Evolutionary conservation across 2,113 vertebrate species (phyloP).

Genomic region (Raja brachyura): DNA sequence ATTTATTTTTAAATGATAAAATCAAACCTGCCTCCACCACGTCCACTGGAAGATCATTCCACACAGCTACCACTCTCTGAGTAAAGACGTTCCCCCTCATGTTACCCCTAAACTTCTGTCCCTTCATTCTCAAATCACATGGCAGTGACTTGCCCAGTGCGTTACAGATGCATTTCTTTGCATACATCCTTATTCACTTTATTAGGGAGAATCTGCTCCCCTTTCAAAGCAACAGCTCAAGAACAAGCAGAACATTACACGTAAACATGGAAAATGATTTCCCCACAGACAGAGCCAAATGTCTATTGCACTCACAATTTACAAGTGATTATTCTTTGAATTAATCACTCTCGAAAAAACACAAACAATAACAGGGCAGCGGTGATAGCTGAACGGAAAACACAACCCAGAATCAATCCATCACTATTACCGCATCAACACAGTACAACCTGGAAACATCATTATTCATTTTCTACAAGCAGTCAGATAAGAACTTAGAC

Average conservation of each 20-base stretch:
- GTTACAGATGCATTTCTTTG: neutral
- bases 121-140: neutral
- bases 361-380: constrained; percentile 57
- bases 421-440: constrained; percentile 44
- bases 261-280: constrained; percentile 50
- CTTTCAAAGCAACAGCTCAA: neutral
- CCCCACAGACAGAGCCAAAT: constrained; percentile 62
- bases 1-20: too few species aligned
- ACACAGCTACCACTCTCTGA: too few species aligned
- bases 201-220: neutral
- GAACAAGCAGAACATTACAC: constrained; percentile 42
- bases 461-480: constrained; percentile 30
- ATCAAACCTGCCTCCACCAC: too few species aligned
- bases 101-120: too few species aligned
- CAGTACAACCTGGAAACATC: constrained; percentile 5
- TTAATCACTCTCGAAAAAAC: constrained; percentile 71
- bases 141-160: neutral
- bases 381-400: constrained; percentile 47
- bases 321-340: constrained; percentile 72
- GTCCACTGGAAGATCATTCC: too few species aligned
- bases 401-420: constrained; percentile 56
- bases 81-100: too few species aligned
- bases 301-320: constrained; percentile 63
- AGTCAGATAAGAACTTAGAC: neutral
- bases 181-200: constrained; percentile 6